Base-by-base conservation (phyloP, 2,113 vertebrate genomes). In the Ctenomys sociabilis region DNA sequence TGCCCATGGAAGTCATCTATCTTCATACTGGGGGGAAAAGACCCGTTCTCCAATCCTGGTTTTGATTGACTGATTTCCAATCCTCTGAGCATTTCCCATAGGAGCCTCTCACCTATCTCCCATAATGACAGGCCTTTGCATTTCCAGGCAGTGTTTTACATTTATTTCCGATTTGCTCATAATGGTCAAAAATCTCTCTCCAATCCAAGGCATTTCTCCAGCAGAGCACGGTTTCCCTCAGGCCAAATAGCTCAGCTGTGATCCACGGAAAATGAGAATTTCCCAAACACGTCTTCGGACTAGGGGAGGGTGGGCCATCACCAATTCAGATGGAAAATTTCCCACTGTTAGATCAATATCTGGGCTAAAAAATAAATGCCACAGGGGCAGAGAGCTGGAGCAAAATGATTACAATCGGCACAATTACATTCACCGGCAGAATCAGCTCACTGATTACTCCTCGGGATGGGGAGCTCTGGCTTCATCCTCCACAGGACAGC, bases 261-360 rank as follows among this genome's bases (percentile, higher is more conserved):
- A 98, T 98, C 97, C 97, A 97, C 70, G 72, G 96, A 98, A 98
- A 98, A 98, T 98, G 96, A 97, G 96, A 97, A 97, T 98, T 98
- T 98, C 96, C 97, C 96, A 94, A 90, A 97, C 40, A 61, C 61
- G 37, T 96, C 96, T 97, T 96, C 0, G 14, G 94, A 96, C 94
- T 35, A 94, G 90, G 95, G 97, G 95, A 98, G 96, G 95, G 96
- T 97, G 96, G 45, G 1, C 96, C 85, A 96, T 94, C 96, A 59
- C 96, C 82, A 43, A 97, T 96, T 98, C 97, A 97, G 96, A 96
- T 72, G 93, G 97, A 98, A 98, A 98, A 96, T 97, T 97, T 97
- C 96, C 97, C 92, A 97, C 95, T 95, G 96, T 97, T 97, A 97
- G 96, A 97, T 98, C 96, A 96, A 98, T 98, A 98, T 97, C 97